Conservation (phyloP, 2,797 vertebrate species). For the Parauchenoglanis ngamensis region DNA sequence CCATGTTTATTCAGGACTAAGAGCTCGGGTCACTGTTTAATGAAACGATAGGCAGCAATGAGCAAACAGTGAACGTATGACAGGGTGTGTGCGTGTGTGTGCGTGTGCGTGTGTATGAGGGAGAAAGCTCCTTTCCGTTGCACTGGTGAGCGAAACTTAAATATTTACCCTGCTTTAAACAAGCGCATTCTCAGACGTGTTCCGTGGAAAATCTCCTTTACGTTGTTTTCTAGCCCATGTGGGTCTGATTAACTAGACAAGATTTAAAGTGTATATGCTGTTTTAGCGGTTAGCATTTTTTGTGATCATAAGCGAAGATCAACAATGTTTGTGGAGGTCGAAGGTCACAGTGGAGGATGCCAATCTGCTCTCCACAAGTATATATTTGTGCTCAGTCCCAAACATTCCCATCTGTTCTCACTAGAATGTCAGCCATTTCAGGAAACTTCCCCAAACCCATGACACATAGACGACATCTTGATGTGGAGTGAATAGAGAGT, state of each 20-base stretch:
- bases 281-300: background rate
- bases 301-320: background rate
- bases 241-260: background rate
- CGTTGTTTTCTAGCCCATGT: background rate
- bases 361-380: background rate
- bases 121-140: constrained; percentile 6
- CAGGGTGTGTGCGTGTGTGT: background rate
- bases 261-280: background rate
- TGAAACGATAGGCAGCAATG: constrained; percentile 20
- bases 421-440: background rate
- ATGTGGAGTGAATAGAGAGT: background rate
- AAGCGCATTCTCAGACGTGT: background rate
- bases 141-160: constrained; percentile 34
- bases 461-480: background rate
- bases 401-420: constrained; percentile 12
- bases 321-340: background rate
- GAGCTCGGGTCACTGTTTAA: constrained; percentile 31
- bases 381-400: background rate
- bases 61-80: background rate
- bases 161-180: constrained; percentile 41
- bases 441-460: background rate
- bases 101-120: background rate
- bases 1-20: constrained; percentile 40
- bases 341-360: background rate
- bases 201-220: constrained; percentile 14